Conservation (phyloP, 2,888 invertebrate species). For the Pterostichus madidus region DNA sequence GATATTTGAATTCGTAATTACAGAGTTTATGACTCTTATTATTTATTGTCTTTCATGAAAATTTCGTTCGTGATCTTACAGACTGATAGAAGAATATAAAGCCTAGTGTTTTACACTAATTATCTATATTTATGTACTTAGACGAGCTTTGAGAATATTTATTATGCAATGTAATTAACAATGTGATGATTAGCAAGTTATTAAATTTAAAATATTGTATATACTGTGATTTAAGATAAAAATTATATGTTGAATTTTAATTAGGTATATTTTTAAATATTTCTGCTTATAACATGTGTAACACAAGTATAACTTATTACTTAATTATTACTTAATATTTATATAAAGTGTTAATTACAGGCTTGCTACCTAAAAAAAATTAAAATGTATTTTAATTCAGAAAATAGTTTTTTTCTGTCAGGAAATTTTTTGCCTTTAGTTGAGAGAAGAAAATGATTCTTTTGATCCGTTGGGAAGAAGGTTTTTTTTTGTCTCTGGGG, state of each 20-base stretch:
- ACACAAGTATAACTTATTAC: background rate
- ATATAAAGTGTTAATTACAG: too few species aligned
- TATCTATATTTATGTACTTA: conserved; percentile 36
- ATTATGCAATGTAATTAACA: conserved; percentile 36
- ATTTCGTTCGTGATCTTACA: conserved; percentile 32
- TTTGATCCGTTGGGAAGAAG: too few species aligned
- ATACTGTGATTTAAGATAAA: conserved; percentile 27
- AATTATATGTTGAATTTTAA: background rate
- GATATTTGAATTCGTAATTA: conserved; percentile 52
- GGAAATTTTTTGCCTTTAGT: too few species aligned
- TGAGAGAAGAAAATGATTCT: too few species aligned
- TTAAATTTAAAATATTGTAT: conserved; percentile 11
- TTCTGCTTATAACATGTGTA: background rate
- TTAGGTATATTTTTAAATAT: background rate
- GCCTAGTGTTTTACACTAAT: conserved; percentile 35
- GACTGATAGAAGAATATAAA: conserved; percentile 12
- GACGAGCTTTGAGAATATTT: conserved; percentile 31
- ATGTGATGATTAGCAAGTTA: conserved; percentile 44
- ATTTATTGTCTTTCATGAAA: conserved; percentile 34
- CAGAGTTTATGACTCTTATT: conserved; percentile 30
- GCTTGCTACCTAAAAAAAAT: too few species aligned
- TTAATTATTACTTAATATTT: background rate
- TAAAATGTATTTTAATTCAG: too few species aligned
- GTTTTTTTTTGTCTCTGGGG: too few species aligned
- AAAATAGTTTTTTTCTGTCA: too few species aligned